Base-by-base conservation (phyloP, 1,140 invertebrate genomes). In the Temnothorax curvispinosus region DNA sequence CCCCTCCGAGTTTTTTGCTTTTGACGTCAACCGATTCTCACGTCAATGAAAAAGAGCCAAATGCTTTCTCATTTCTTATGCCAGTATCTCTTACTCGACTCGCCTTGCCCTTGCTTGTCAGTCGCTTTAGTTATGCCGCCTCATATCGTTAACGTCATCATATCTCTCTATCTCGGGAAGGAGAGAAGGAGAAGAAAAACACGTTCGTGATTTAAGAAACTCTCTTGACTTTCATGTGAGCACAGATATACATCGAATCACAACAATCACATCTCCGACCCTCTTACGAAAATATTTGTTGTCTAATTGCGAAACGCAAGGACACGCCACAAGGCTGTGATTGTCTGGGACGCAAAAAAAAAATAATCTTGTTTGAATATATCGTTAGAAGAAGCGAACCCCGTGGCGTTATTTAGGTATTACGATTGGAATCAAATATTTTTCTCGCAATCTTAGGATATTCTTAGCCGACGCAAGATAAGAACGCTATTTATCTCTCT, bases 31-130 rank as follows among this genome's bases (percentile, higher is more conserved):
- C 60, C 64, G 67, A 85, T 88, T 85, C 74, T 76, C 86, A 81
- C 58, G 74, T 89, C 69, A 69, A 87, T 78, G 44, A 80, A 71
- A 75, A 69, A n/a, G 60, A 72, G 27, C 6, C 38, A 62, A 41
- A 47, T 71, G 71, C 69, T 86, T 84, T 89, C 58, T 50, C 69
- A 81, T 86, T 44, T 82, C 75, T 82, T 89, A 77, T 56, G 71
- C 62, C 81, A 88, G 47, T 80, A 85, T 89, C 76, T 78, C 75
- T 88, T 88, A 89, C 67, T 88, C 82, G 76, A 54, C 41, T 54
- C n/a, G 41, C 81, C 75, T 80, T 85, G 80, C 52, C 82, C 76
- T 88, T 81, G 86, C 81, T 47, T 60, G 54, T 54, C 58, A 38
- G 64, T 85, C 58, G 67, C 41, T 87, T 85, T 69, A 88, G 54